Base-by-base conservation (phyloP, 1,140 invertebrate species). In the Aphidius gifuensis region DNA sequence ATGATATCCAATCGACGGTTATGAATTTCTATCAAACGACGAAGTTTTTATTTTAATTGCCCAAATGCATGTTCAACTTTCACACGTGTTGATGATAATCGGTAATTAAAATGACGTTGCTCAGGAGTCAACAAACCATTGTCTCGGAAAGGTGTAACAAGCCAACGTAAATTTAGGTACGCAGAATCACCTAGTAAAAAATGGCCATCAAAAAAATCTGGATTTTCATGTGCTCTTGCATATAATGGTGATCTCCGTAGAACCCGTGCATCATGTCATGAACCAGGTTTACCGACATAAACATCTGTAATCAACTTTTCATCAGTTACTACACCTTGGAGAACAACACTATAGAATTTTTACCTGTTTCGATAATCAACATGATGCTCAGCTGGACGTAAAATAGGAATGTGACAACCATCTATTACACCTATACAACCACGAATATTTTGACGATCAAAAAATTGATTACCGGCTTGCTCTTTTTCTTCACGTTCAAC, bases 101-200 rank as follows among this genome's bases (percentile, higher is more conserved):
- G 9, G 16, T 42, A 64, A 48, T 64, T 64, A 42, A 64, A 64
- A 16, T 46, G 16, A 11, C 42, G 5, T 60, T 64, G 62, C 54
- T 54, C 16, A 7, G 9, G 48, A 40, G 47, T 59, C 21, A 64
- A 48, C 44, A 32, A 38, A 8, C 57, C 62, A 44, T 64, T 64
- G 42, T 64, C 62, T 43, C 43, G 38, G 46, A 58, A 64, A n/a
- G 49, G 49, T 51, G 62, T 49, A 51, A 59, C 57, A 53, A 64
- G 50, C 57, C 57, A 64, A 16, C 57, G 49, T 47, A 64, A 60
- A 7, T 11, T 45, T 11, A 42, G 62, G 40, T 59, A 64, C 43
- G 62, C 49, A 5, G 58, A 56, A 55, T 64, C 58, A 47, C 46
- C 62, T 6, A 64, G n/a, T 46, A 64, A 21, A 56, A 64, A 64